Evolutionary conservation across 2,113 vertebrate genomes (phyloP).

Genomic region (Dendrocopos noguchii): DNA sequence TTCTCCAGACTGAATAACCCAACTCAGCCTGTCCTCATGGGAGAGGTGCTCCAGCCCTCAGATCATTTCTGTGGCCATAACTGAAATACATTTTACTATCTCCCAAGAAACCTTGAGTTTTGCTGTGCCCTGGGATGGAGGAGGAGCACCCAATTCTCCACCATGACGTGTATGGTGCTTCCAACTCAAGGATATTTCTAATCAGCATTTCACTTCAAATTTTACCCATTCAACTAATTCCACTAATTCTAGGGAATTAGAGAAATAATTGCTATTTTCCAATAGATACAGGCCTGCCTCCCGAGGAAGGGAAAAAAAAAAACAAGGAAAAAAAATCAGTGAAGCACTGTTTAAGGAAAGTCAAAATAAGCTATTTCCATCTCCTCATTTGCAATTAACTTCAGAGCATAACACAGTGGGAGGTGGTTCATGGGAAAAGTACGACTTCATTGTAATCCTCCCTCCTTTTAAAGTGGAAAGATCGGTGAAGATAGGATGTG

Average conservation of each 20-base stretch:
- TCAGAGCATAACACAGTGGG: constrained; percentile 61
- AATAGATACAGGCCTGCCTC: constrained; percentile 62
- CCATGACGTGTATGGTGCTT: neutral
- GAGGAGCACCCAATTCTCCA: neutral
- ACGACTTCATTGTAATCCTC: neutral
- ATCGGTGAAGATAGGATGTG: neutral
- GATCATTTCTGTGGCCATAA: neutral
- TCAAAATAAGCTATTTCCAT: constrained; percentile 75
- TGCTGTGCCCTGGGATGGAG: neutral
- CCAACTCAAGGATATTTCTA: neutral
- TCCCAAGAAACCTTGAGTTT: neutral
- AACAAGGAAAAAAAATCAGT: neutral
- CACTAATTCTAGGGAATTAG: constrained; percentile 70
- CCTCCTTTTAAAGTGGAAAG: neutral
- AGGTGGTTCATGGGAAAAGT: constrained; percentile 62
- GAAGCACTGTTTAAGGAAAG: constrained; percentile 63
- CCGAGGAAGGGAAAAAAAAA: constrained; percentile 18
- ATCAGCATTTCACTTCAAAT: constrained; percentile 45
- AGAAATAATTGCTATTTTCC: constrained; percentile 73
- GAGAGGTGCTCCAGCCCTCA: neutral
- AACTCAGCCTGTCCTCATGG: neutral
- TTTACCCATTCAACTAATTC: constrained; percentile 65
- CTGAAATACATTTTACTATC: neutral
- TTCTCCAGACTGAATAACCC: neutral
- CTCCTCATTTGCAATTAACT: constrained; percentile 72